A percentile compares a stretch with the other conserved stretches of the same genome.
Conservation (phyloP, 2,797 vertebrate genomes). For the Amazonetta brasiliensis region DNA sequence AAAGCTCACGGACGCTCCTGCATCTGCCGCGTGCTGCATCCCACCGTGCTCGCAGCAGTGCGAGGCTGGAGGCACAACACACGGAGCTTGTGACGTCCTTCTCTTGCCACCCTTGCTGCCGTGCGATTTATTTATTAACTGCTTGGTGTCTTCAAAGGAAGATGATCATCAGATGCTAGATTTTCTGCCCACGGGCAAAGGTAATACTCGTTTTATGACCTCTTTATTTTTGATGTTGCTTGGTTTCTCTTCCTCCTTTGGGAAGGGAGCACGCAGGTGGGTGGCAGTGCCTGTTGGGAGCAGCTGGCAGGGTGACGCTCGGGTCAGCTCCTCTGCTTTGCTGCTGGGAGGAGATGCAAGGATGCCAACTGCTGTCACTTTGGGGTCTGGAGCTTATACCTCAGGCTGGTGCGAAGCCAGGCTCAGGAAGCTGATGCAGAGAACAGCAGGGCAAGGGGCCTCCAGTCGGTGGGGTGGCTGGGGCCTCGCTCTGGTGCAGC, state of each 20-base stretch:
- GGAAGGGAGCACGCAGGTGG: neutral
- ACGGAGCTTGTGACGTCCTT: neutral
- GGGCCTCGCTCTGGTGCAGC: neutral
- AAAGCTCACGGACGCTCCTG: neutral
- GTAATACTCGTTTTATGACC: conserved; percentile 4
- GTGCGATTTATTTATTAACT: neutral
- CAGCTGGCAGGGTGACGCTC: neutral
- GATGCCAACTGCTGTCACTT: neutral
- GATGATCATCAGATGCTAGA: neutral
- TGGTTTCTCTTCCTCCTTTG: neutral
- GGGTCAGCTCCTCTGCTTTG: neutral
- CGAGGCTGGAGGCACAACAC: neutral
- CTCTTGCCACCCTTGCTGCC: neutral
- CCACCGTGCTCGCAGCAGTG: too few relatives aligned
- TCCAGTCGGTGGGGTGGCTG: neutral
- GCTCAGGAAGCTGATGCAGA: neutral
- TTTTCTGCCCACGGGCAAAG: neutral
- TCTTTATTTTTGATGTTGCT: neutral
- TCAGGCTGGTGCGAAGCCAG: neutral
- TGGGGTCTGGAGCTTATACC: neutral
- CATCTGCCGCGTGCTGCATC: neutral
- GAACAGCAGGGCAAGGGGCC: neutral
- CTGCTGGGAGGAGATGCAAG: neutral
- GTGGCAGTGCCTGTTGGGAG: neutral
- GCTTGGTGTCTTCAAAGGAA: neutral